phyloP scores from a whole-genome alignment of 2,888 invertebrate genomes.

The Eupithecia pulchellata region DNA sequence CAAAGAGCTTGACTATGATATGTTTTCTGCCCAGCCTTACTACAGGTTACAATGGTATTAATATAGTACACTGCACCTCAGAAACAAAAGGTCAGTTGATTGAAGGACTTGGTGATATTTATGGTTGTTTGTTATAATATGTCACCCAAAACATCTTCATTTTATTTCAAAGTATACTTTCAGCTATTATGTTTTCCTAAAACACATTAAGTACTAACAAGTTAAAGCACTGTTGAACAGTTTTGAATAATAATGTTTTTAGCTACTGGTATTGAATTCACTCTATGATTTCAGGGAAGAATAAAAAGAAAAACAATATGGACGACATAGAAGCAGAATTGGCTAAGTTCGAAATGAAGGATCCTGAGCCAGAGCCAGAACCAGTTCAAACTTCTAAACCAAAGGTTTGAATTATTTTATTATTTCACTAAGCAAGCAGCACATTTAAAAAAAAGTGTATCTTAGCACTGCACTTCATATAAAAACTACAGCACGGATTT shows the following conservation, averaged over 20 bases:
- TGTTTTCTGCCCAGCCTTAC: too few species aligned
- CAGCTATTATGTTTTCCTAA: background rate
- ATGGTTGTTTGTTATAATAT: background rate
- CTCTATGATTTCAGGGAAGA: slow-evolving; percentile 60
- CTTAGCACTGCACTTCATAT: too few species aligned
- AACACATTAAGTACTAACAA: background rate
- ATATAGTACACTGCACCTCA: background rate
- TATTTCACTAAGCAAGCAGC: background rate
- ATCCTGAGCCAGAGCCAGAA: slow-evolving; percentile 59
- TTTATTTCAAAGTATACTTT: background rate
- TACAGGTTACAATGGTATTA: background rate
- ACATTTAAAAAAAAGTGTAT: too few species aligned
- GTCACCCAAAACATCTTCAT: background rate
- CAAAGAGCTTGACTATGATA: too few species aligned
- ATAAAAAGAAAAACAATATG: slow-evolving; percentile 75
- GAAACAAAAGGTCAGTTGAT: background rate
- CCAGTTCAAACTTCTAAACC: slow-evolving; percentile 48
- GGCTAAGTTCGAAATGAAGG: slow-evolving; percentile 78
- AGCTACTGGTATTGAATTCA: background rate
- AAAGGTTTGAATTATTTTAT: slow-evolving; percentile 53
- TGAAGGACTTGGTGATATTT: background rate
- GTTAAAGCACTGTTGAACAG: background rate
- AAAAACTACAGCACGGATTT: background rate
- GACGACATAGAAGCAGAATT: slow-evolving; percentile 79
- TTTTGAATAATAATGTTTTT: background rate